Base-by-base conservation (phyloP, 2,113 vertebrate genomes). In the Sporophila hypoxantha region DNA sequence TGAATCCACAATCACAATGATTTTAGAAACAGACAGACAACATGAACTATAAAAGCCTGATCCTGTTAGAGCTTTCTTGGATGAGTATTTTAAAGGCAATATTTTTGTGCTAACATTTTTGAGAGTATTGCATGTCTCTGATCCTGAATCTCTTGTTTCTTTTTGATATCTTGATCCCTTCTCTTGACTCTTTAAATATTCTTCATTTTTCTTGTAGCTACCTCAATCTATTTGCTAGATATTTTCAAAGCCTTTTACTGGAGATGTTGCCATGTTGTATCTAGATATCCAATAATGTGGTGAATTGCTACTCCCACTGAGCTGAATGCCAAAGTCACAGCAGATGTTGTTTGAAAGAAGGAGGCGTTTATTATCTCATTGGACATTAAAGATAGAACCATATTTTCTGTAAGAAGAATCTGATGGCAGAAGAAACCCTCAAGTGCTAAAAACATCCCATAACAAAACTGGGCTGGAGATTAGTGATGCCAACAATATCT, bases 1-100 rank as follows among this genome's bases (percentile, higher is more conserved):
- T 57, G 89, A 90, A 85, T 83, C 85, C 73, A 92, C 92, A 85
- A 87, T 90, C 87, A 85, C 73, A 88, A 14, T 85, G 87, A 87
- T 94, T 93, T 93, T 92, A 75, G 85, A 82, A 94, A 74, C 47
- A 92, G 84, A 73, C 82, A 88, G 76, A 75, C 85, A 91, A 82
- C 46, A 46, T 29, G 82, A 80, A 13, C 65, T 82, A 19, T 52
- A 89, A 90, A 95, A 92, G 34, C 52, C 84, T 76, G 59, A 82
- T 92, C 53, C 66, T 82, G 57, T 61, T 87, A 77, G 66, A 60
- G 61, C 22, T 74, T 71, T 37, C 53, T 64, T 52, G 44, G 49
- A 41, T 69, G 44, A 76, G 42, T 84, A 60, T 91, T 89, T 86
- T 84, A 90, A 88, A 88, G 42, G 34, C 50, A 78, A 34, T 81